Percentiles rank a stretch among this genome's conserved stretches.
These are phyloP conservation scores for Galaxea fascicularis DNA, from an alignment of 92 coral and sea anemone genomes.

Conservation along the genomic window DNA sequence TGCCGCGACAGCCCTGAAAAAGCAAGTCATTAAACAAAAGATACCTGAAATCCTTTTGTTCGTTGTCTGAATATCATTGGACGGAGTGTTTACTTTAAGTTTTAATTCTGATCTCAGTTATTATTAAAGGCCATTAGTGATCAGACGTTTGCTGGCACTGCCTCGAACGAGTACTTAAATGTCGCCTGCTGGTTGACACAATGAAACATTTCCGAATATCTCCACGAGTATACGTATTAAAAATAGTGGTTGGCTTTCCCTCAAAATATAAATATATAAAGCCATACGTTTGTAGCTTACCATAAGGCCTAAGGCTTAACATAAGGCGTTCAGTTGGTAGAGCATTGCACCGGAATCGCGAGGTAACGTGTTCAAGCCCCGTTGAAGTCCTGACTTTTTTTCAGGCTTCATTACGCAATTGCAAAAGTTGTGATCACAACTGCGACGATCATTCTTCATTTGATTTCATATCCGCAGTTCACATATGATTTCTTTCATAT, in stretches of 20 bases:
- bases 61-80: slow-evolving; percentile 14
- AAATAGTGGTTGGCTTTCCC: neutral
- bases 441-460: too few species aligned
- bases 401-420: too few species aligned
- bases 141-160: neutral
- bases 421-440: too few species aligned
- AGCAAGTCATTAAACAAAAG: neutral
- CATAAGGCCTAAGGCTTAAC: too few species aligned
- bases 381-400: too few species aligned
- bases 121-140: slow-evolving; percentile 32
- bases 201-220: neutral
- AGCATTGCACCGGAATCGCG: too few species aligned
- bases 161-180: neutral
- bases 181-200: neutral
- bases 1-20: neutral
- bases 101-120: slow-evolving; percentile 25
- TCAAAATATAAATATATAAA: neutral
- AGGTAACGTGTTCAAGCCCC: too few species aligned
- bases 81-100: slow-evolving; percentile 17
- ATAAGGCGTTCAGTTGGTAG: too few species aligned
- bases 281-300: too few species aligned
- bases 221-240: neutral
- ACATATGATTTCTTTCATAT: too few species aligned
- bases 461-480: too few species aligned
- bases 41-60: neutral